Percentiles rank a stretch among this genome's conserved stretches.
These are phyloP conservation scores for Drosophila emarginata DNA, from an alignment of 2,888 invertebrate species.

Conservation along the genomic window DNA sequence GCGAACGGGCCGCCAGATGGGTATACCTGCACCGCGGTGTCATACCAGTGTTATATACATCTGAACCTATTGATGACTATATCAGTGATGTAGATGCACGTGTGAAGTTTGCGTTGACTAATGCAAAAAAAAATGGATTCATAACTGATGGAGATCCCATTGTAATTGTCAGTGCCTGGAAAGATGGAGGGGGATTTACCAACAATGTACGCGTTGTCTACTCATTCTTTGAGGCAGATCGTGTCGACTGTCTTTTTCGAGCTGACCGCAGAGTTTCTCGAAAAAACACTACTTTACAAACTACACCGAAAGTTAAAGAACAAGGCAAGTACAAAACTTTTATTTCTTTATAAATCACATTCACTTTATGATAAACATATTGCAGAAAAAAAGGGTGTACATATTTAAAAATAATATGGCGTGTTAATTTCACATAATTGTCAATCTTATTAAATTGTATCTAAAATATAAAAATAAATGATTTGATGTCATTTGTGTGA, in stretches of 20 bases:
- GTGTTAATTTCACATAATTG: not conserved
- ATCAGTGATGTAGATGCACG: slow-evolving; percentile 93
- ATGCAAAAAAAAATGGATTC: slow-evolving; percentile 92
- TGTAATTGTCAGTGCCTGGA: slow-evolving; percentile 98
- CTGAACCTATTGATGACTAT: slow-evolving; percentile 89
- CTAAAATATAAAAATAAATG: no score
- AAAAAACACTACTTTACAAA: slow-evolving; percentile 40
- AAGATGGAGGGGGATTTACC: slow-evolving; percentile 95
- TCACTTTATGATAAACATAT: not conserved
- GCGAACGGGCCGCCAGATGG: slow-evolving; percentile 92
- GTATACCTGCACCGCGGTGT: slow-evolving; percentile 94
- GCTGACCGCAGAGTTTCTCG: slow-evolving; percentile 37
- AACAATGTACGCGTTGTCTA: slow-evolving; percentile 96
- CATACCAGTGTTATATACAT: slow-evolving; percentile 90
- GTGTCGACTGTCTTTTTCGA: slow-evolving; percentile 57
- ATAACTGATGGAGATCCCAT: slow-evolving; percentile 92
- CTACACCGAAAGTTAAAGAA: not conserved
- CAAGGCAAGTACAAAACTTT: not conserved
- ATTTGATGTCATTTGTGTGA: no score
- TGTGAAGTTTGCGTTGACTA: slow-evolving; percentile 89
- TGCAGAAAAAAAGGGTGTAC: slow-evolving; percentile 8
- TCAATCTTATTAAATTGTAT: not conserved
- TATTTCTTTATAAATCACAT: not conserved
- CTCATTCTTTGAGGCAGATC: slow-evolving; percentile 81
- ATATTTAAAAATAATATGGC: not conserved